Conservation (phyloP, 1,140 invertebrate genomes). For the Metaphire vulgaris region DNA sequence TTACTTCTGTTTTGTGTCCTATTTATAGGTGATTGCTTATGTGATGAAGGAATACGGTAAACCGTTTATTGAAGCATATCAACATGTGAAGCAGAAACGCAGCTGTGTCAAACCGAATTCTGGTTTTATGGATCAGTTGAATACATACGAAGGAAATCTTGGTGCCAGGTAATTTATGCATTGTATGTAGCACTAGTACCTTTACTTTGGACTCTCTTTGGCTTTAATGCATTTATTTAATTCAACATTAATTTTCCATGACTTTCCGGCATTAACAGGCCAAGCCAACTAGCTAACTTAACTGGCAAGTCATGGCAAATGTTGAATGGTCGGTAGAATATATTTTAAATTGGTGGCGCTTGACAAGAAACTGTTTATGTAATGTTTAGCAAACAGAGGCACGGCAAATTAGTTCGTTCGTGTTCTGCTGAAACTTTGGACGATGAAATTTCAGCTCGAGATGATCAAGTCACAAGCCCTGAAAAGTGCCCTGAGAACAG, state of each 20-base stretch:
- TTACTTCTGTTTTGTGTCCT: background rate
- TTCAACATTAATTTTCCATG: no score
- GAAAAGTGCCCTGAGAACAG: background rate
- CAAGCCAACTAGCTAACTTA: no score
- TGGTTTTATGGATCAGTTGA: constrained; percentile 85
- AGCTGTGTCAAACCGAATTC: constrained; percentile 91
- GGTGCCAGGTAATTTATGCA: constrained; percentile 78
- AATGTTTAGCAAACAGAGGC: constrained; percentile 63
- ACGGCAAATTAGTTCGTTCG: constrained; percentile 75
- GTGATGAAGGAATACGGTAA: constrained; percentile 95
- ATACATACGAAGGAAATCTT: constrained; percentile 79
- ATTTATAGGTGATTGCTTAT: constrained; percentile 69
- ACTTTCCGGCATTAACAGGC: no score
- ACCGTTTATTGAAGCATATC: constrained; percentile 79
- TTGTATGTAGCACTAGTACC: background rate
- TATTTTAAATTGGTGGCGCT: background rate
- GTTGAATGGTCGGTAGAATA: background rate
- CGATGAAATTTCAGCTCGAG: background rate
- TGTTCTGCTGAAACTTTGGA: constrained; percentile 59
- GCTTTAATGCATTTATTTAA: background rate
- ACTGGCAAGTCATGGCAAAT: background rate
- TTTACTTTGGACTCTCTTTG: background rate
- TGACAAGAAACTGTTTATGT: background rate
- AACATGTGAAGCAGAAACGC: constrained; percentile 81
- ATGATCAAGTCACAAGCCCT: background rate